Conservation (phyloP, 2,113 vertebrate genomes). For the Hyaena hyaena region DNA sequence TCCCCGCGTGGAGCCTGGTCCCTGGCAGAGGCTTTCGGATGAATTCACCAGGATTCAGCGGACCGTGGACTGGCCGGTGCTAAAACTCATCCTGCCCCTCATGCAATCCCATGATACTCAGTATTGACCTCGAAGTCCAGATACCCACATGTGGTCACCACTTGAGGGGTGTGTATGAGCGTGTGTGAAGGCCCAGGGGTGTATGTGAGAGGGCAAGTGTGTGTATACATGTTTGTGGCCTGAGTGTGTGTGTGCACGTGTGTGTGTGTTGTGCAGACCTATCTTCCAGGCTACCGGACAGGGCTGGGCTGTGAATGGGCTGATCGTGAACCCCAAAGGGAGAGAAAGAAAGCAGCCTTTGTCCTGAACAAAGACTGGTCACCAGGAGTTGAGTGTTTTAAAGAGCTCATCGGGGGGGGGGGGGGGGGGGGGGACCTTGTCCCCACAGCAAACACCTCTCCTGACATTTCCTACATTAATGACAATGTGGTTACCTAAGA, state of each 20-base stretch:
- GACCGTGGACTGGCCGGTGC: neutral
- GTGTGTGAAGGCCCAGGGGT: neutral
- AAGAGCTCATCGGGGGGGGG: fast-evolving
- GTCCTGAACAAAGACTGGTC: neutral
- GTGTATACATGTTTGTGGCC: neutral
- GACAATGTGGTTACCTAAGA: neutral
- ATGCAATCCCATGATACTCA: fast-evolving
- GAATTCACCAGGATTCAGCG: neutral
- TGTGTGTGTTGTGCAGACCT: neutral
- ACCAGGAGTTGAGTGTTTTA: neutral
- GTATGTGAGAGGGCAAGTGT: neutral
- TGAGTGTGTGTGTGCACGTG: neutral
- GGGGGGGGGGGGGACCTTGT: fast-evolving
- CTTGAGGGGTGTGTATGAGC: too few species aligned
- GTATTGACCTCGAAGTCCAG: neutral
- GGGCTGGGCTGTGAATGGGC: neutral
- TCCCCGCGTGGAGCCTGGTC: fast-evolving
- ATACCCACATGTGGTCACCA: neutral
- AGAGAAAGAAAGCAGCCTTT: neutral
- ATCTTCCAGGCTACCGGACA: neutral
- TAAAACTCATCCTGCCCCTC: neutral
- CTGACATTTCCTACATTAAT: fast-evolving
- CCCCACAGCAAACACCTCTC: neutral
- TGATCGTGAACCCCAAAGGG: neutral
- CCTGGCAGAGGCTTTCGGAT: fast-evolving